Evolutionary conservation across 2,888 invertebrate genomes (phyloP).

Genomic region (Ormia ochracea): DNA sequence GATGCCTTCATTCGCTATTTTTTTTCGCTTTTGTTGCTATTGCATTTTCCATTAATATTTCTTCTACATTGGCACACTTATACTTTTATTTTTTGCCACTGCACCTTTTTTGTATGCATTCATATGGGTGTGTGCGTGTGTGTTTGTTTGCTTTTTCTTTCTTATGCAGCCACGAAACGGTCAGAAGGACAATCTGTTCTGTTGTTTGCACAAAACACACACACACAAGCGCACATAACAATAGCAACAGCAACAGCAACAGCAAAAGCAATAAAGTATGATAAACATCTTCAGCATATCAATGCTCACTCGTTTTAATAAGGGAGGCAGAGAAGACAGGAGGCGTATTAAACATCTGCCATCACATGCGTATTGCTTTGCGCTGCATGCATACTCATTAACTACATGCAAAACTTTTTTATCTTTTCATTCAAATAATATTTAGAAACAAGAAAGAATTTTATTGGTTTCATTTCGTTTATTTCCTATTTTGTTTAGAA

Average conservation of each 20-base stretch:
- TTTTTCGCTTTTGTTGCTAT: constrained; percentile 15
- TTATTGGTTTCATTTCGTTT: constrained; percentile 3
- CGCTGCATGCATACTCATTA: constrained; percentile 33
- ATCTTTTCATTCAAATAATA: background rate
- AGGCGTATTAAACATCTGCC: constrained; percentile 47
- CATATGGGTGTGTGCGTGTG: background rate
- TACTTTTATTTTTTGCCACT: constrained; percentile 40
- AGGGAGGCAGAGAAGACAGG: background rate
- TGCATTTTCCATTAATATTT: background rate
- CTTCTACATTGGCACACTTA: constrained; percentile 55
- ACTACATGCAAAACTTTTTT: background rate
- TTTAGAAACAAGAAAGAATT: background rate
- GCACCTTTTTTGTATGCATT: constrained; percentile 30
- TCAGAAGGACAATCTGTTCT: constrained; percentile 37
- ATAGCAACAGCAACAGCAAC: no score
- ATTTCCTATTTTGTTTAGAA: background rate
- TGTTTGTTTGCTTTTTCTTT: background rate
- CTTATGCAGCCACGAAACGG: background rate
- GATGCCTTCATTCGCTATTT: background rate
- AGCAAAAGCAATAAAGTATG: constrained; percentile 11
- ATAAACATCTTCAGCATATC: constrained; percentile 47
- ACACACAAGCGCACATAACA: no score
- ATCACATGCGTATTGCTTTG: background rate
- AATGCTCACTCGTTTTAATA: constrained; percentile 19
- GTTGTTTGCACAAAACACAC: background rate